Conservation (phyloP, 1,140 invertebrate genomes). For the Rhynchophorus ferrugineus region DNA sequence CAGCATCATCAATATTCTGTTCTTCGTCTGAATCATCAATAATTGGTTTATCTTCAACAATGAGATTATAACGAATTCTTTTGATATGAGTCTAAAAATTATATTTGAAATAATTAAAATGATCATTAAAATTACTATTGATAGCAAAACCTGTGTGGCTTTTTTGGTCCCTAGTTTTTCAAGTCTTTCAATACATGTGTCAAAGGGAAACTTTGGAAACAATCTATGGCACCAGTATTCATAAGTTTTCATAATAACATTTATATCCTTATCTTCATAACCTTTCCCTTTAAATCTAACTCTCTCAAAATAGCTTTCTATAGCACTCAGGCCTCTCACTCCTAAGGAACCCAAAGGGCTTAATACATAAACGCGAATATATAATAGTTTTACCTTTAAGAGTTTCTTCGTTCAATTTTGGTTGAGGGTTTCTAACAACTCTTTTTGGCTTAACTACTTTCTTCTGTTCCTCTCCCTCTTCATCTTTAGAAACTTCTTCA, state of each 20-base stretch:
- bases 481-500: slow-evolving; percentile 28
- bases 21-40: slow-evolving; percentile 25
- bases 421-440: slow-evolving; percentile 57
- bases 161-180: slow-evolving; percentile 73
- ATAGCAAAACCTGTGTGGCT: slow-evolving; percentile 48
- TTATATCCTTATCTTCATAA: slow-evolving; percentile 75
- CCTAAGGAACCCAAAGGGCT: too few species aligned
- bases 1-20: slow-evolving; percentile 23
- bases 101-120: slow-evolving; percentile 5
- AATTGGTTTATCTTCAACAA: slow-evolving; percentile 26
- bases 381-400: slow-evolving; percentile 51
- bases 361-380: too few species aligned
- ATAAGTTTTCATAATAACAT: slow-evolving; percentile 68
- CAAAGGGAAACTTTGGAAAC: slow-evolving; percentile 81
- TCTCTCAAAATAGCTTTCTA: slow-evolving; percentile 72
- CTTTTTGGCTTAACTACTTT: slow-evolving; percentile 44
- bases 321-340: slow-evolving; percentile 66
- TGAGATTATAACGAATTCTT: slow-evolving; percentile 32
- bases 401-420: slow-evolving; percentile 62
- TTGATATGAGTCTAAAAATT: slow-evolving; percentile 35
- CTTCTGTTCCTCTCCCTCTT: slow-evolving; percentile 22
- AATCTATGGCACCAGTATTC: slow-evolving; percentile 90
- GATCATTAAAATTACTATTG: too few species aligned
- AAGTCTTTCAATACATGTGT: slow-evolving; percentile 73
- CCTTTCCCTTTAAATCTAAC: slow-evolving; percentile 79